A percentile compares a stretch with the other conserved stretches of the same genome.
Conservation (phyloP, 2,888 invertebrate species). For the Steinernema carpocapsae region DNA sequence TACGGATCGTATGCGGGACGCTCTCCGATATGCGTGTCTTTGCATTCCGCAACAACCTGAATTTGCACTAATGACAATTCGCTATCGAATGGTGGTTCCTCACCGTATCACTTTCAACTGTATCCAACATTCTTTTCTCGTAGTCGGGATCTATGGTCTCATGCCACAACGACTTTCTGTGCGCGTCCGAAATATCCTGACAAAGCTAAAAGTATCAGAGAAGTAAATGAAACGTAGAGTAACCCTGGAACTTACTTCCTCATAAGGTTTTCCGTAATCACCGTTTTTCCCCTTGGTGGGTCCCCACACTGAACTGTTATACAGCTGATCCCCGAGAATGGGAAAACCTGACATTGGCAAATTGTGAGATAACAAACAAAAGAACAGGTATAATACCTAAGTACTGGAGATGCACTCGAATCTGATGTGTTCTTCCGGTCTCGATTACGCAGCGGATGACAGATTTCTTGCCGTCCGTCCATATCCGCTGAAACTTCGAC, state of each 20-base stretch:
- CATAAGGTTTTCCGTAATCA: conserved; percentile 74
- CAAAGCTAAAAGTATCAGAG: conserved; percentile 37
- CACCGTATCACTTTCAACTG: too few species aligned
- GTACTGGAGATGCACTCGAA: conserved; percentile 95
- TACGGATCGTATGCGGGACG: conserved; percentile 58
- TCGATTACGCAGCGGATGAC: conserved; percentile 91
- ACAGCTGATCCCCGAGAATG: conserved; percentile 93
- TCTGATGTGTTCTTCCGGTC: conserved; percentile 98
- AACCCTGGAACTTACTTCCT: conserved; percentile 47
- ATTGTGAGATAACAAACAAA: neutral
- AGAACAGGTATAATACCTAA: conserved; percentile 76
- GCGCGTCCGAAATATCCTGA: conserved; percentile 52
- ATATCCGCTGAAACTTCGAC: conserved; percentile 82
- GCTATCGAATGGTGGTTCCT: too few species aligned
- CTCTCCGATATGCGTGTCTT: conserved; percentile 39
- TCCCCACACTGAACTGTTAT: conserved; percentile 94
- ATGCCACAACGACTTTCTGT: conserved; percentile 56
- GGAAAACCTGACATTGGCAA: conserved; percentile 79
- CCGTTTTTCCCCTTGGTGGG: conserved; percentile 88
- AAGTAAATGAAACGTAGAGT: neutral
- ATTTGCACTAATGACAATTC: neutral
- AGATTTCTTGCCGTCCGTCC: conserved; percentile 86
- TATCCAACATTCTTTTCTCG: conserved; percentile 46
- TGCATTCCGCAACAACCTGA: conserved; percentile 41
- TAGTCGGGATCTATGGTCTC: conserved; percentile 59